Base-by-base conservation (phyloP, 2,888 invertebrate species). In the Heliconius cydno region DNA sequence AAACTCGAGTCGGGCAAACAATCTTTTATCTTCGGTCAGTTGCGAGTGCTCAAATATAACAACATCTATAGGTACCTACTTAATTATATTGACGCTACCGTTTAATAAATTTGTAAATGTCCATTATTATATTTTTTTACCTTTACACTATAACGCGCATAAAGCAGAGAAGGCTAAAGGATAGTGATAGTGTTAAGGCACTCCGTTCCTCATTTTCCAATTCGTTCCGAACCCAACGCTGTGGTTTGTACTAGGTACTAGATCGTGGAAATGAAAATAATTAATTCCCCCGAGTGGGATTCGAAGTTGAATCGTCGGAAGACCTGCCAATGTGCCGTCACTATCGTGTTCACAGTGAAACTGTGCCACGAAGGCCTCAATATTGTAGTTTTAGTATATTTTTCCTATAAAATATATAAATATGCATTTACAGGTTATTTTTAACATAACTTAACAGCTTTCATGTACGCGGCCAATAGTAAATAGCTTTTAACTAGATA, bases 1-100 rank as follows among this genome's bases (percentile, higher is more conserved):
- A 73, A 81, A 80, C 70, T 72, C 70, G 80, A 80, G 80, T 67
- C 71, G 76, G 70, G 78, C 66, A 80, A 82, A 80, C 78, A 76
- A 30, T 30, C 71, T 78, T 82, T 78, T 78, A 80, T 82, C 80
- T 79, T 76, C 74, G 73, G 77, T 68, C 57, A 41, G 76, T 71
- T 74, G 15, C n/a, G 67, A 78, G 65, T 66, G 52, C 30, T 28
- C 19, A 41, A 19, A 65, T 57, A 52, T 67, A 71, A 38, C 66
- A 65, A 73, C 25, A 60, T 22, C 6, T 63, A 63, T 25, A 25
- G 12, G 4, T 41, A 38, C 19, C 30, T 30, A 30, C 30, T 5
- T 30, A 30, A 38, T 38, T 63, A 10, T 25, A 38, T 41, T 6
- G 25, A 9, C 38, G 28, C 38, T 73, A 60, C n/a, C 22, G 34